Evolutionary conservation across 2,113 vertebrate species (phyloP).

Genomic region (Puffinus mauretanicus): DNA sequence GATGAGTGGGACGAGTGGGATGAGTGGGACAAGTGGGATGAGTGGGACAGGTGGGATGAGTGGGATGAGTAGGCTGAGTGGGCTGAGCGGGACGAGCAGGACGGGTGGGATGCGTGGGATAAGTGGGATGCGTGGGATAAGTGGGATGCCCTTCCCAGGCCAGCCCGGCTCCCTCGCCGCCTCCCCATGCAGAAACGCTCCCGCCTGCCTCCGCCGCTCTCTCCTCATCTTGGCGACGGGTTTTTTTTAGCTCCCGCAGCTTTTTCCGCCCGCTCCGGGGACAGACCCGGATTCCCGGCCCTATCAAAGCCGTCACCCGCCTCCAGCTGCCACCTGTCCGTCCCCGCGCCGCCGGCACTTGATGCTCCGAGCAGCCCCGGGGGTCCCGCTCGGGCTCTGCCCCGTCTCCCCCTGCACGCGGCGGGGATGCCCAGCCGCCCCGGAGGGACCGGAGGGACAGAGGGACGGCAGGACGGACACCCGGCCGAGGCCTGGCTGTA

Average conservation of each 20-base stretch:
- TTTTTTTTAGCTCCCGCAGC: neutral
- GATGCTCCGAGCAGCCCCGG: neutral
- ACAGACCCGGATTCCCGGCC: neutral
- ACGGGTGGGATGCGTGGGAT: accelerated
- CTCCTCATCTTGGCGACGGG: neutral
- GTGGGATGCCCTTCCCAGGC: neutral
- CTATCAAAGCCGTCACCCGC: neutral
- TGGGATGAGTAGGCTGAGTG: accelerated
- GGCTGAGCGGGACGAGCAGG: neutral
- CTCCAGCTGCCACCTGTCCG: neutral
- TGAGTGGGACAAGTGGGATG: accelerated
- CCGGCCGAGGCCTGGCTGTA: slow-evolving; percentile 86
- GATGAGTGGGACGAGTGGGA: neutral
- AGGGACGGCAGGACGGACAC: neutral
- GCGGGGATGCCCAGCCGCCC: neutral
- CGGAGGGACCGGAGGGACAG: neutral
- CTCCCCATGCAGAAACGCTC: neutral
- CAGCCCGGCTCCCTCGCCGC: neutral
- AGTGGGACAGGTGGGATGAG: neutral
- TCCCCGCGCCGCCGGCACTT: neutral
- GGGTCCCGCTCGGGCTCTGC: neutral
- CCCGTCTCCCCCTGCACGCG: neutral
- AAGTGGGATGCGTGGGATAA: neutral
- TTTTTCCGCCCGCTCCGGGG: neutral
- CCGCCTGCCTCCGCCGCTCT: neutral